Evolutionary conservation across 2,888 invertebrate genomes (phyloP).

Genomic region (Harpalus rubripes): DNA sequence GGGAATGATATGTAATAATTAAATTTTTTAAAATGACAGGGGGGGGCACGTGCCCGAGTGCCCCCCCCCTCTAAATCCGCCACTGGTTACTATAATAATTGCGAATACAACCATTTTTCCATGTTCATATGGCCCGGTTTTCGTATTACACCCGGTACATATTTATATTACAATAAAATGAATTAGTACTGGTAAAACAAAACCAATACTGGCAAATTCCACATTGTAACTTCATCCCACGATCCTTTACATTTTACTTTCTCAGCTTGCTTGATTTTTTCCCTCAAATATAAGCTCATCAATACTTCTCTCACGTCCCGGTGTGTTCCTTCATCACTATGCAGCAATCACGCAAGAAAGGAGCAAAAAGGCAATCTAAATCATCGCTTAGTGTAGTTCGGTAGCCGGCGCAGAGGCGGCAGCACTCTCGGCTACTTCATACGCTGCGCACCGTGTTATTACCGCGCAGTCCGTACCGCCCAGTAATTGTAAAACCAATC

Average conservation of each 20-base stretch:
- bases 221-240: neutral
- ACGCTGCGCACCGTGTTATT: slow-evolving; percentile 59
- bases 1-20: too few species aligned
- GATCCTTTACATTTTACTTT: neutral
- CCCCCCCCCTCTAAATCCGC: too few species aligned
- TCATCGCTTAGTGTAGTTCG: slow-evolving; percentile 21
- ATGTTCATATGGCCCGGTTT: too few species aligned
- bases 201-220: neutral
- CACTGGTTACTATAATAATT: too few species aligned
- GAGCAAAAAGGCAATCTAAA: slow-evolving; percentile 33
- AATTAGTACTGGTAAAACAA: neutral
- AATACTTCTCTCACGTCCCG: neutral
- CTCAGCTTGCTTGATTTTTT: neutral
- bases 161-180: too few species aligned
- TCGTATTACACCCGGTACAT: too few species aligned
- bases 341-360: slow-evolving; percentile 32
- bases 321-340: slow-evolving; percentile 22
- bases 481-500: slow-evolving; percentile 65
- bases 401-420: slow-evolving; percentile 28
- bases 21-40: too few species aligned
- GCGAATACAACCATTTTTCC: too few species aligned
- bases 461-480: slow-evolving; percentile 42
- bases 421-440: slow-evolving; percentile 59
- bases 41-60: too few species aligned
- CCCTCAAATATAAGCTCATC: neutral